Base-by-base conservation (phyloP, 2,797 vertebrate genomes). In the Gila robusta region DNA sequence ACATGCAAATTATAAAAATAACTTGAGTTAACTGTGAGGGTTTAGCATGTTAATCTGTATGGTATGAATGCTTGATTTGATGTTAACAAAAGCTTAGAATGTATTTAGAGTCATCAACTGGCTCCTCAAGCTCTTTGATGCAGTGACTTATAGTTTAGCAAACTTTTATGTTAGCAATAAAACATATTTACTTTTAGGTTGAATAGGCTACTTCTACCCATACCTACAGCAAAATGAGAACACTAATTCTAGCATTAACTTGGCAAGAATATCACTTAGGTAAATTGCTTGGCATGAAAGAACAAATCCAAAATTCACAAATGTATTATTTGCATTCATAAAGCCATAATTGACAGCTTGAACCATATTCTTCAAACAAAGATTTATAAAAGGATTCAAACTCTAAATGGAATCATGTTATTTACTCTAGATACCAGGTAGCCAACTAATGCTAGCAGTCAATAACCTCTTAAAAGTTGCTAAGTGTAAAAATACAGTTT, bases 301-400 rank as follows among this genome's bases (percentile, higher is more conserved):
- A 62, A 64, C 37, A 28, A 44, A 64, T 79, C 17, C 7, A 17
- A 59, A 79, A 79, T 44, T 19, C 77, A 41, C 77, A 64, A 8
- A 56, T 77, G n/a, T 77, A 77, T 77, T 54, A 77, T 77, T 44
- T 44, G 26, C 37, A 41, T 19, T 64, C 54, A 62, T 28, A 64
- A 64, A 44, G 56, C n/a, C 37, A 79, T 79, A 44, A 3, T 7
- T 79, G 39, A 79, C 76, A 62, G 23, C 35, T 79, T 47, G 10
- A 66, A 41, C 23, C 59, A 32, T 26, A 73, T 49, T 17, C 71
- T 73, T 73, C 39, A 44, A 26, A 26, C 23, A 72, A 44, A 41
- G n/a, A 23, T 56, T 77, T 56, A 49, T 32, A 56, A 56, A 77
- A 77, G 3, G 37, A 62, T 41, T 79, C 14, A 39, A 62, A 26